phyloP scores from a whole-genome alignment of 2,888 invertebrate genomes.

The Zaprionus bogoriensis region DNA sequence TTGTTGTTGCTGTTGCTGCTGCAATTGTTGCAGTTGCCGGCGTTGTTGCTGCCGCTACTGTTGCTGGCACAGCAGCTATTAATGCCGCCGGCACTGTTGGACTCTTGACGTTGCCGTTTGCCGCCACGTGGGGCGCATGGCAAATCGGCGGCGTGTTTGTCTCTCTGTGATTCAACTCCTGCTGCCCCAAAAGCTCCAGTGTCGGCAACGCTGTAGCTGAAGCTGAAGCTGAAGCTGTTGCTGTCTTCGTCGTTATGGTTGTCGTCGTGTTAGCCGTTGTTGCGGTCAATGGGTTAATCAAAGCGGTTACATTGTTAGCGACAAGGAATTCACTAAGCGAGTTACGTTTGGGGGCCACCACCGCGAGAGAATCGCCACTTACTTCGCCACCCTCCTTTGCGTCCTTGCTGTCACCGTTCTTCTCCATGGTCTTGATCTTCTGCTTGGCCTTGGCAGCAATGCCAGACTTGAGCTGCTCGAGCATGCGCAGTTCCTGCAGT shows the following conservation, averaged over 20 bases:
- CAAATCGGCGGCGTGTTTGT: slow-evolving; percentile 73
- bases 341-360: slow-evolving; percentile 80
- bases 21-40: slow-evolving; percentile 14
- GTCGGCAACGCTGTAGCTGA: slow-evolving; percentile 24
- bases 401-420: slow-evolving; percentile 80
- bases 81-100: slow-evolving; percentile 29
- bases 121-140: slow-evolving; percentile 65
- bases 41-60: slow-evolving; percentile 1
- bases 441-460: slow-evolving; percentile 89
- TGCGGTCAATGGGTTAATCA: slow-evolving; percentile 70
- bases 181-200: neutral
- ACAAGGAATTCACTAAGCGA: slow-evolving; percentile 83
- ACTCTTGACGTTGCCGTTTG: slow-evolving; percentile 75
- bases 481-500: slow-evolving; percentile 87
- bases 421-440: slow-evolving; percentile 84
- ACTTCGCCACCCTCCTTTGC: slow-evolving; percentile 64
- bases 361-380: slow-evolving; percentile 65
- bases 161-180: slow-evolving; percentile 51
- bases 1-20: slow-evolving; percentile 24
- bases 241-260: slow-evolving; percentile 45
- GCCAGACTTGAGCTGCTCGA: slow-evolving; percentile 87
- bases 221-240: neutral
- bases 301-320: slow-evolving; percentile 81
- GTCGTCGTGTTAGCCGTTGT: slow-evolving; percentile 52
- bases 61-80: slow-evolving; percentile 3